Evolutionary conservation across 2,113 vertebrate species (phyloP).

Genomic region (Cygnus buccinator): DNA sequence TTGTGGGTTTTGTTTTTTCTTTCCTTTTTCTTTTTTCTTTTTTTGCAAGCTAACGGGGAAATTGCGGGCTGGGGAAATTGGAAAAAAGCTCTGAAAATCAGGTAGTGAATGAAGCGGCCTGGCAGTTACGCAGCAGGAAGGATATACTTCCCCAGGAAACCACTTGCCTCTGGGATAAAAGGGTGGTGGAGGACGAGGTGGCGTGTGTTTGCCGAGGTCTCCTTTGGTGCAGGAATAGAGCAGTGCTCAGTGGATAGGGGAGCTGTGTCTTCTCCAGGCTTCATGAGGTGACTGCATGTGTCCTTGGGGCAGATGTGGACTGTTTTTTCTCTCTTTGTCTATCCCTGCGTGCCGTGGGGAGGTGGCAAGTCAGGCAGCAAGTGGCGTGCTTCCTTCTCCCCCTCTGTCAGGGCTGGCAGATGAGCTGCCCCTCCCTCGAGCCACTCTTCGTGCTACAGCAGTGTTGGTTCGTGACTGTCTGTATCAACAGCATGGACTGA

Average conservation of each 20-base stretch:
- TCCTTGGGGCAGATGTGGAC: not conserved
- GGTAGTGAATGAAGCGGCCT: not conserved
- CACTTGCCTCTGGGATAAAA: not conserved
- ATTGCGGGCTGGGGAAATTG: not conserved
- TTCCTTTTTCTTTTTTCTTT: no score
- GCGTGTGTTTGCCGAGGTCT: not conserved
- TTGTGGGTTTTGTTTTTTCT: not conserved
- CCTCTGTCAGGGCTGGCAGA: not conserved
- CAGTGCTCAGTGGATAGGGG: not conserved
- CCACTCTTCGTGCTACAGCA: not conserved
- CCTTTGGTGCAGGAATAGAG: not conserved
- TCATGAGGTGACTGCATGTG: not conserved
- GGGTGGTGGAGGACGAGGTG: not conserved
- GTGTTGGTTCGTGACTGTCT: not conserved
- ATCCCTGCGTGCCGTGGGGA: not conserved
- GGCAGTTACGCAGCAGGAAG: slow-evolving; percentile 33
- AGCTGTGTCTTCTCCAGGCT: not conserved
- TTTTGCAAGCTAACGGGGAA: not conserved
- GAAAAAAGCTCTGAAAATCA: not conserved
- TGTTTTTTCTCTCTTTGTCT: slow-evolving; percentile 1
- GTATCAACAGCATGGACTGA: not conserved
- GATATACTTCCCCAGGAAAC: not conserved
- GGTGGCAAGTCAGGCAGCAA: not conserved
- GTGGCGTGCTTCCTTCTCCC: not conserved
- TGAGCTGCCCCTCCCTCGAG: not conserved